Evolutionary conservation across 2,113 vertebrate genomes (phyloP).

Genomic region (Rhinolophus ferrumequinum): DNA sequence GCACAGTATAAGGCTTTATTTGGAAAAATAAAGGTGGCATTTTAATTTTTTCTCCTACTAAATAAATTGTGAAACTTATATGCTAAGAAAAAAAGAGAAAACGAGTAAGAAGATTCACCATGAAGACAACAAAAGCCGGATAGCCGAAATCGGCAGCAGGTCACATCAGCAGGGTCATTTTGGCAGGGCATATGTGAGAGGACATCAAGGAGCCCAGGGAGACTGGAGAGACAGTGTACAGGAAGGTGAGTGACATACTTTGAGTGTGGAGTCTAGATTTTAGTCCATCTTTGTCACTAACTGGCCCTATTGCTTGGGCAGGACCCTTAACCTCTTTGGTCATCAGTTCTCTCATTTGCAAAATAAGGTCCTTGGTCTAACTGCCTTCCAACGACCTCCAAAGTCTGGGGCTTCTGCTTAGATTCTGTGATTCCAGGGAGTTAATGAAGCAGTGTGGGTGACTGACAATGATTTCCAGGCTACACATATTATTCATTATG

Average conservation of each 20-base stretch:
- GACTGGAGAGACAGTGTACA: background rate
- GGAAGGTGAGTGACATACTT: background rate
- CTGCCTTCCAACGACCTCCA: background rate
- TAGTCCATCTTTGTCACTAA: background rate
- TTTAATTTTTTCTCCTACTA: background rate
- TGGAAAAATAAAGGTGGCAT: conserved; percentile 18
- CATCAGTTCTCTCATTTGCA: conserved; percentile 17
- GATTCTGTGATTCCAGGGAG: background rate
- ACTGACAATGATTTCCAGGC: background rate
- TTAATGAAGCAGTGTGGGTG: background rate
- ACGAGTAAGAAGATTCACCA: conserved; percentile 59
- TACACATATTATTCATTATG: background rate
- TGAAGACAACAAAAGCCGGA: conserved; percentile 39
- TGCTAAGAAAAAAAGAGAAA: conserved; percentile 37
- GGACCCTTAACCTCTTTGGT: background rate
- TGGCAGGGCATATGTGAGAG: conserved; percentile 1
- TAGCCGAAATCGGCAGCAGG: conserved; percentile 25
- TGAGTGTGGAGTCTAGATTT: background rate
- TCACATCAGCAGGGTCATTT: background rate
- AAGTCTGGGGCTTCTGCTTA: background rate
- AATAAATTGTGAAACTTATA: conserved; percentile 58
- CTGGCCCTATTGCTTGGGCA: background rate
- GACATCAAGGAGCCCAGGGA: background rate
- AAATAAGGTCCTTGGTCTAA: conserved; percentile 39
- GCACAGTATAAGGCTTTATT: conserved; percentile 38